Evolutionary conservation across 1,140 invertebrate genomes (phyloP), one percentile per base, ranked within the genome.

Genomic region (Pseudachorutes palmiensis): DNA sequence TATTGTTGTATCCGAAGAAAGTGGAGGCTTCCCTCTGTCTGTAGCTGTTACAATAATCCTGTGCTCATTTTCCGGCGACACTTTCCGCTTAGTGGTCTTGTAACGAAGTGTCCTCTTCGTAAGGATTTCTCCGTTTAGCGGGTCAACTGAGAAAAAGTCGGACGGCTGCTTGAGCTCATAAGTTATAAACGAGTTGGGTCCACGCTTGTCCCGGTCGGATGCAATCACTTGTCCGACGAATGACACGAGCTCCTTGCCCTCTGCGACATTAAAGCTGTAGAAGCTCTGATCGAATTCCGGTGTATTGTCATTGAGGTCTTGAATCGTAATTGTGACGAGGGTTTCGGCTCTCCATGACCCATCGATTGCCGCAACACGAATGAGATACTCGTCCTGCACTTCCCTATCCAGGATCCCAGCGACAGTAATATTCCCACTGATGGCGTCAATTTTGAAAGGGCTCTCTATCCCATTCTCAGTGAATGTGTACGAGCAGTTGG

Each of bases 111-210:
- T 83, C 75, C 86, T 83, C 77, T 94, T 94, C 65, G 91, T 92
- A 68, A 88, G 88, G 24, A 98, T 86, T 75, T 93, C 89, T 0
- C 94, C 94, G 31, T 88, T 92, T 1, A 89, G 87, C 0, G 92
- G 89, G 79, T 97, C 91, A 1, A 97, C 86, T 26, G 86, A 86
- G 77, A 98, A 97, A 32, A 93, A 80, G 76, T 92, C 90, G 0
- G 92, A 95, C 0, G 92, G 89, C 75, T 93, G 87, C 78, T 92
- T 87, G 16, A 97, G 79, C 1, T 87, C 88, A 79, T 97, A 98
- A 1, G 90, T 92, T 61, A 97, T 88, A 0, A 92, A 86, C 1
- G 94, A 94, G 78, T 98, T 98, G 1, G 93, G 92, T 0, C 92
- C 92, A 76, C 91, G 88, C 75, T 96, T 94, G 75, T 97, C 94